phyloP scores from a whole-genome alignment of 1,140 invertebrate genomes.

The Wiebesia pumilae region DNA sequence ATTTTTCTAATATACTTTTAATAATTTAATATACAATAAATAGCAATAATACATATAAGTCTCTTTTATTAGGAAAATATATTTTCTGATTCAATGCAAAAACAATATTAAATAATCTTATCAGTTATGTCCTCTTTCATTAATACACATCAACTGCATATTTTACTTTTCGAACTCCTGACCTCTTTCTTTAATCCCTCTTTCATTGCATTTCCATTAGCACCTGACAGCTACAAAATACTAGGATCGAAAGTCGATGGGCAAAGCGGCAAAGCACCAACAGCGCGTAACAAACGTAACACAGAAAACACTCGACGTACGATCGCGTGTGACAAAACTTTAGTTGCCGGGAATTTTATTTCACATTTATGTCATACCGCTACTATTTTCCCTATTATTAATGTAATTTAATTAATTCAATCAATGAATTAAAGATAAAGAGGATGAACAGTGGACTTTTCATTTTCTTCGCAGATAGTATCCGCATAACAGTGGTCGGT shows the following conservation, averaged over 20 bases:
- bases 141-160: not conserved
- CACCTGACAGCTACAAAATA: not conserved
- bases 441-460: not conserved
- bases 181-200: not conserved
- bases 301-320: not conserved
- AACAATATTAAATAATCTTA: not conserved
- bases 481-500: not conserved
- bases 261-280: not conserved
- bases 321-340: not conserved
- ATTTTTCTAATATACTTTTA: not conserved
- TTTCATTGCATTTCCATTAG: not conserved
- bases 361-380: no score
- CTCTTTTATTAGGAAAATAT: not conserved
- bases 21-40: no score
- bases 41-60: no score
- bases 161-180: conserved; percentile 16
- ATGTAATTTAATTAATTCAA: not conserved
- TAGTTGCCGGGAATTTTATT: conserved; percentile 22
- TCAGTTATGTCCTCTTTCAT: not conserved
- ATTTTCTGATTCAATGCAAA: not conserved
- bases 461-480: not conserved
- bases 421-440: not conserved
- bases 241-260: not conserved
- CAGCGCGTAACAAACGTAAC: not conserved
- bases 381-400: not conserved